Base-by-base conservation (phyloP, 2,888 invertebrate species). In the Oxycera nigricornis region DNA sequence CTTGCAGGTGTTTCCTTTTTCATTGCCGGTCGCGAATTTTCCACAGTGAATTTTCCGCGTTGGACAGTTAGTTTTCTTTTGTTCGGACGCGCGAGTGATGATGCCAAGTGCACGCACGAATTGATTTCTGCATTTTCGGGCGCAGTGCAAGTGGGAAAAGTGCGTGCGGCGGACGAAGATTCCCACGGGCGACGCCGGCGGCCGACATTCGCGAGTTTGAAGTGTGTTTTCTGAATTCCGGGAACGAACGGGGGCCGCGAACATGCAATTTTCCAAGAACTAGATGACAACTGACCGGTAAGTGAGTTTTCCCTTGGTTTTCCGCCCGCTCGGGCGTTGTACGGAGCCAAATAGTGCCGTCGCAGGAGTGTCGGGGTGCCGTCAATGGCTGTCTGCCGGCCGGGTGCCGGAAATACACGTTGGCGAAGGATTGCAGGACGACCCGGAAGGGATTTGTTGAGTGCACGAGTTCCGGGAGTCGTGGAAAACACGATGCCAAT, bases 371-470 rank as follows among this genome's bases (percentile, higher is more conserved):
- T 46, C n/a, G 46, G 4, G n/a, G 11, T 14, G 46, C 11, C 11
- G 17, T 46, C n/a, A n/a, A 14, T 46, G 46, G 46, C 46, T 46
- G 50, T 6, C 11, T 24, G 20, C 14, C 55, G 55, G 11, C 59
- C 17, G 28, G 24, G 9, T 6, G 59, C 59, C 59, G 59, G 59
- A 59, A 59, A 59, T 55, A 24, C 52, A 55, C 22, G 24, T 9
- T 28, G 9, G 2, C 24, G 17, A 28, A 30, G 14, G 26, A n/a
- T 17, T 41, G 62, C 62, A 28, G 7, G 14, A 7, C 11, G 11
- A 20, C n/a, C 35, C 28, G 67, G 62, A 62, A 62, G 62, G n/a
- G 39, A 62, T 62, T 67, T 4, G 26, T 41, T 26, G 24, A 41
- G 14, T 1, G 67, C 24, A 26, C 41, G 20, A 35, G n/a, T 59